A percentile compares a stretch with the other conserved stretches of the same genome.
Evolutionary conservation across 2,888 invertebrate species (phyloP).

Genomic region (Pandemis heparana): DNA sequence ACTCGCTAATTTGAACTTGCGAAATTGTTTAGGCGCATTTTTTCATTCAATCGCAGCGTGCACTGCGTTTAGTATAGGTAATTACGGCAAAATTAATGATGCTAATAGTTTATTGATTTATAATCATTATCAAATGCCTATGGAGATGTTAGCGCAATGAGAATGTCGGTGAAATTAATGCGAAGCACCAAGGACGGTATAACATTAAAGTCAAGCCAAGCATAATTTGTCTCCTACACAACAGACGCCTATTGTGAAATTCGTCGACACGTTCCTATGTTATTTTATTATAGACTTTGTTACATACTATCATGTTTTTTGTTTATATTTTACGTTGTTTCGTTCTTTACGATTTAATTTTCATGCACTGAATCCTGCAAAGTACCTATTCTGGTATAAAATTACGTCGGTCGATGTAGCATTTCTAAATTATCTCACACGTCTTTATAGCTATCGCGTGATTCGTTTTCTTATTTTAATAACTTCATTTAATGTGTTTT

Average conservation of each 20-base stretch:
- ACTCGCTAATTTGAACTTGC: conserved; percentile 13
- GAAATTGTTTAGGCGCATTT: conserved; percentile 10
- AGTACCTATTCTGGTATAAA: background rate
- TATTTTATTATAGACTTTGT: conserved; percentile 31
- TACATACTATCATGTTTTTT: conserved; percentile 21
- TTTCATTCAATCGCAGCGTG: background rate
- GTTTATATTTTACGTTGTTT: conserved; percentile 10
- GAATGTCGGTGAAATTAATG: conserved; percentile 48
- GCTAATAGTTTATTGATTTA: conserved; percentile 11
- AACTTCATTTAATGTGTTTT: conserved; percentile 25
- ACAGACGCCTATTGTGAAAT: conserved; percentile 61
- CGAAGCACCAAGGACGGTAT: conserved; percentile 27
- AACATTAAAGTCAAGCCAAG: conserved; percentile 57
- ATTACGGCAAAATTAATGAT: conserved; percentile 8
- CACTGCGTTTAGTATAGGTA: background rate
- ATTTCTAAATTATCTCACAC: conserved; percentile 13
- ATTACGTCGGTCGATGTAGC: background rate
- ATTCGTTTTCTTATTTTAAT: conserved; percentile 20
- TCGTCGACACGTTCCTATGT: conserved; percentile 53
- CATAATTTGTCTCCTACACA: conserved; percentile 77
- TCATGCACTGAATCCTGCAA: background rate
- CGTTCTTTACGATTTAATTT: background rate
- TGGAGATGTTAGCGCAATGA: conserved; percentile 46
- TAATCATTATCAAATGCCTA: conserved; percentile 15
- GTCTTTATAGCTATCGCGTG: conserved; percentile 29